A percentile compares a stretch with the other conserved stretches of the same genome.
Conservation (phyloP, 2,797 vertebrate genomes). For the Lycodopsis pacificus region DNA sequence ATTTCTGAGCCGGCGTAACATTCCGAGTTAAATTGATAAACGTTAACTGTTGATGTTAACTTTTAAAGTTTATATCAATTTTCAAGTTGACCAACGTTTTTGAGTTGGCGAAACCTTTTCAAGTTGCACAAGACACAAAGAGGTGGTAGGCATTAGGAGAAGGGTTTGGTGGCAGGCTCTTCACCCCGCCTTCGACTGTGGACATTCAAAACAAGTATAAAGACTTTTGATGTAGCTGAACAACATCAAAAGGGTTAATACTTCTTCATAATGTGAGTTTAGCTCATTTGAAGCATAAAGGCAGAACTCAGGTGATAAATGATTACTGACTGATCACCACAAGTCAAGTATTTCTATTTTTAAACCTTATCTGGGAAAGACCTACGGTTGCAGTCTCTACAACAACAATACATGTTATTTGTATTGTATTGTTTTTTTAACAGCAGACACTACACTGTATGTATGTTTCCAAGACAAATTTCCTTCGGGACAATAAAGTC, state of each 20-base stretch:
- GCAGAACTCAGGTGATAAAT: not conserved
- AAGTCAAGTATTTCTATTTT: not conserved
- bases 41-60: too few species aligned
- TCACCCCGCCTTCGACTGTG: not conserved
- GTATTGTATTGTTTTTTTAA: too few species aligned
- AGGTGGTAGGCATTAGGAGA: not conserved
- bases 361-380: not conserved
- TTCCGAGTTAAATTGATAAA: not conserved
- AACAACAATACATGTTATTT: too few species aligned
- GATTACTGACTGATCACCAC: not conserved
- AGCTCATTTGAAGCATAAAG: not conserved
- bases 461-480: too few species aligned
- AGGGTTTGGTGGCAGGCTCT: not conserved
- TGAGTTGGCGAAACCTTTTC: not conserved
- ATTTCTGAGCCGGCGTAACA: not conserved
- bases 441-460: too few species aligned
- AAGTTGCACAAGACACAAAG: not conserved
- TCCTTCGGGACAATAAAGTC: too few species aligned
- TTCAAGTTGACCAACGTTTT: not conserved
- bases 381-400: not conserved
- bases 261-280: not conserved
- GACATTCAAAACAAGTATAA: constrained; percentile 1
- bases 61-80: too few species aligned
- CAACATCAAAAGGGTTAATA: not conserved
- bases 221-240: not conserved